A percentile compares a stretch with the other conserved stretches of the same genome.
Evolutionary conservation across 1,140 invertebrate genomes (phyloP).

Genomic region (Phymastichus coffea): DNA sequence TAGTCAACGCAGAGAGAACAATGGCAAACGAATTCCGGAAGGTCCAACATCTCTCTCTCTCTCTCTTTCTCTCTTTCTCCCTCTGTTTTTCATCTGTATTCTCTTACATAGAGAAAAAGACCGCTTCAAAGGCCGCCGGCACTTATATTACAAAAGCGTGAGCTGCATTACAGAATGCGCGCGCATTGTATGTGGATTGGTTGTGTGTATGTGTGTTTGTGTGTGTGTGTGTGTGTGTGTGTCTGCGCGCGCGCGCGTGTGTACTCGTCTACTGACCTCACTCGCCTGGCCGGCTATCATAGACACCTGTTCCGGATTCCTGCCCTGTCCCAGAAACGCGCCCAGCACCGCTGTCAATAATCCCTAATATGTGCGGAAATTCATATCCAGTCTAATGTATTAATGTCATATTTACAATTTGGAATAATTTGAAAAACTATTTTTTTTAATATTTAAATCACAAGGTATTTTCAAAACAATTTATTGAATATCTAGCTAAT

Average conservation of each 20-base stretch:
- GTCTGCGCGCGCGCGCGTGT: background rate
- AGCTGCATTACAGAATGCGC: background rate
- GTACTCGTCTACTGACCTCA: conserved; percentile 70
- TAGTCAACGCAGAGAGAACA: no score
- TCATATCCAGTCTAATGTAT: conserved; percentile 26
- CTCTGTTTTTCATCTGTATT: background rate
- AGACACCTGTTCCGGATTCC: conserved; percentile 84
- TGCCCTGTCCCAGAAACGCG: conserved; percentile 77
- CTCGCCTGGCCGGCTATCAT: conserved; percentile 90
- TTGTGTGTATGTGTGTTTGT: no score
- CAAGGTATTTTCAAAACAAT: background rate
- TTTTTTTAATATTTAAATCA: no score
- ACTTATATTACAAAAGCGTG: conserved; percentile 20
- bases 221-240: background rate
- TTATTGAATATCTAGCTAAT: no score
- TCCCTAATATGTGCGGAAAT: conserved; percentile 65
- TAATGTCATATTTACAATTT: background rate
- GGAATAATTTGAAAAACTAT: no score
- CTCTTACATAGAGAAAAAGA: no score
- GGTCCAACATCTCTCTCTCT: background rate
- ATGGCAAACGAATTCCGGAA: no score
- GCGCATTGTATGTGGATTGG: background rate
- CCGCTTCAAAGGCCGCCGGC: background rate
- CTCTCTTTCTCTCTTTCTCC: no score
- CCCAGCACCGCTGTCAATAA: conserved; percentile 86